Evolutionary conservation across 2,113 vertebrate species (phyloP).

Genomic region (Erythrocebus patas): DNA sequence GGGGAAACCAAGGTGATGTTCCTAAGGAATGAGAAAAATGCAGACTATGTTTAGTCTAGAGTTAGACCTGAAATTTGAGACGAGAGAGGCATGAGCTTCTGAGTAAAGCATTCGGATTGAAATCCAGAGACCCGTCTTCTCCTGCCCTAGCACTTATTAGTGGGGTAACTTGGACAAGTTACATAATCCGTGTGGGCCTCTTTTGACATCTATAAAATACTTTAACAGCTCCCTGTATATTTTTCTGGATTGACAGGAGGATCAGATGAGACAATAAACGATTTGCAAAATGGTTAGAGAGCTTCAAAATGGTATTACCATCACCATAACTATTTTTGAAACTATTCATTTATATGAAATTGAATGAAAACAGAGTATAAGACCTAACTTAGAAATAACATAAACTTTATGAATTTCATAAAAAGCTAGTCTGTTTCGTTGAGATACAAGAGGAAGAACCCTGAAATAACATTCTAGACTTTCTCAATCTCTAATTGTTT

Average conservation of each 20-base stretch:
- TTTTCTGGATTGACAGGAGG: not conserved
- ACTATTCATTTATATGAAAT: not conserved
- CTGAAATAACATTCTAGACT: not conserved
- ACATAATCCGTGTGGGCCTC: not conserved
- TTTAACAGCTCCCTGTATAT: not conserved
- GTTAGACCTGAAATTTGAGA: constrained; percentile 66
- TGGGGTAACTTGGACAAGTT: not conserved
- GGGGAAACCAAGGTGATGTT: constrained; percentile 56
- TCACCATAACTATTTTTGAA: not conserved
- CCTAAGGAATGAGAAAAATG: constrained; percentile 67
- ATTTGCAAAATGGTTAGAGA: not conserved
- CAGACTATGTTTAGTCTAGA: constrained; percentile 77
- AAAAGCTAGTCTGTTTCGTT: not conserved
- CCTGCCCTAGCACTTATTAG: not conserved
- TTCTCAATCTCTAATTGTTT: not conserved
- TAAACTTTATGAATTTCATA: not conserved
- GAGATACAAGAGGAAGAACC: constrained; percentile 12
- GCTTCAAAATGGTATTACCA: not conserved
- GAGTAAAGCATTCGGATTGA: constrained; percentile 5
- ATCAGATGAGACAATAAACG: not conserved
- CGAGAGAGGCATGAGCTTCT: not conserved
- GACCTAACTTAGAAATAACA: not conserved
- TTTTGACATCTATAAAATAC: constrained; percentile 24
- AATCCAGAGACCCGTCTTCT: constrained; percentile 5
- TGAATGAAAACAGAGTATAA: not conserved